phyloP scores from a whole-genome alignment of 2,113 vertebrate genomes.

The Oenanthe oenanthe region DNA sequence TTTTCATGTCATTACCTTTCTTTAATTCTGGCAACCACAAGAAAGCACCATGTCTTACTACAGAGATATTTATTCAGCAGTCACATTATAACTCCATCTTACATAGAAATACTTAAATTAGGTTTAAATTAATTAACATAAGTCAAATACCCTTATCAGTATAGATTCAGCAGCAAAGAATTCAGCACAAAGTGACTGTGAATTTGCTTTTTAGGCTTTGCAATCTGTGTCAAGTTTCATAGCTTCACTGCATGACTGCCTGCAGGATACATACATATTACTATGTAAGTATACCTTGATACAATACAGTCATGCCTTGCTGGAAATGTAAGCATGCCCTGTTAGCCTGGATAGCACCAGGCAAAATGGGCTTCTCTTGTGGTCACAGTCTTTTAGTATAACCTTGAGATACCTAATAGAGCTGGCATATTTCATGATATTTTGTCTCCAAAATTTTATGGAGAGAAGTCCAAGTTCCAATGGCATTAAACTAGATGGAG shows the following conservation, averaged over 20 bases:
- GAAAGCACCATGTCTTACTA: not conserved
- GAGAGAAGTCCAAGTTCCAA: not conserved
- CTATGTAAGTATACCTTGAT: not conserved
- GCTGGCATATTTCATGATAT: not conserved
- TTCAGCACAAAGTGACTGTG: not conserved
- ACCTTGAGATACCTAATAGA: not conserved
- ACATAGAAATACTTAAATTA: not conserved
- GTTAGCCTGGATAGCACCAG: not conserved
- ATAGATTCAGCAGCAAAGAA: not conserved
- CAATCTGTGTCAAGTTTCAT: not conserved
- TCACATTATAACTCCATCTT: not conserved
- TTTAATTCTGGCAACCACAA: not conserved
- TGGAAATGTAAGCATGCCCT: not conserved
- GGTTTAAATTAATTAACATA: not conserved
- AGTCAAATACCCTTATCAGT: not conserved
- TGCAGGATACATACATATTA: not conserved
- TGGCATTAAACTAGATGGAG: not conserved
- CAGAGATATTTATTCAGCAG: not conserved
- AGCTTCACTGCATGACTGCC: not conserved
- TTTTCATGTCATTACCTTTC: not conserved
- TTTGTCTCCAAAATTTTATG: not conserved
- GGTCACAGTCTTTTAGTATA: not conserved
- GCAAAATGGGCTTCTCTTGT: not conserved
- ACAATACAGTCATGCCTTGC: not conserved
- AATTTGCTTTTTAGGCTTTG: not conserved